A percentile compares a stretch with the other conserved stretches of the same genome.
Conservation (phyloP, 2,113 vertebrate species). For the Plecotus auritus region DNA sequence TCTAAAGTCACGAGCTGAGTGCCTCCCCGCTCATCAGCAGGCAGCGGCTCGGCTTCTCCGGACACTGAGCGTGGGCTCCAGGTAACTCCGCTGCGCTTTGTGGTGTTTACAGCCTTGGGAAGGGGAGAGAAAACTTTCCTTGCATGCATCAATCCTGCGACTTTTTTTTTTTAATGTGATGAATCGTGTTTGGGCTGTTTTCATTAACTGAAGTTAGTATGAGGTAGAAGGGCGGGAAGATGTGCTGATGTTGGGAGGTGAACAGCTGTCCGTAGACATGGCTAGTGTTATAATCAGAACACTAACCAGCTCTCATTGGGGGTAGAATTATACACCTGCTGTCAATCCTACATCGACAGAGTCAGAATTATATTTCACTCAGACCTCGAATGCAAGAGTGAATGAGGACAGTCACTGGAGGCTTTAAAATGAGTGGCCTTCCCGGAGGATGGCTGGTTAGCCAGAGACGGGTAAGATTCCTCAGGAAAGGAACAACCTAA, state of each 20-base stretch:
- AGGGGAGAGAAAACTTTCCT: neutral
- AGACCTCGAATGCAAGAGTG: neutral
- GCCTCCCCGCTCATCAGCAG: neutral
- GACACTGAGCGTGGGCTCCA: neutral
- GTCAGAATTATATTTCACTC: neutral
- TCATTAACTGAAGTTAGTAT: neutral
- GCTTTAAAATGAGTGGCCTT: neutral
- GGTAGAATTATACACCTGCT: neutral
- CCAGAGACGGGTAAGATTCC: too few species aligned
- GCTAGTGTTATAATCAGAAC: neutral
- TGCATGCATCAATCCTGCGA: neutral
- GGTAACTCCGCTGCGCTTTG: neutral
- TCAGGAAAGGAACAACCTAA: too few species aligned
- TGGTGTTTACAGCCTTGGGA: neutral
- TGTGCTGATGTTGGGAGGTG: neutral
- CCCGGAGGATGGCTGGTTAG: too few species aligned
- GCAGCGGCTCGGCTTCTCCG: neutral
- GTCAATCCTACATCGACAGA: neutral
- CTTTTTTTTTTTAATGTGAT: neutral
- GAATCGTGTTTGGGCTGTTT: neutral
- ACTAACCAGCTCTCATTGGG: neutral
- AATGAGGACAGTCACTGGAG: neutral
- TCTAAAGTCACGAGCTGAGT: neutral
- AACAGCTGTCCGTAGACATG: accelerated
- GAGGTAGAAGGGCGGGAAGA: neutral